Evolutionary conservation across 1,140 invertebrate species (phyloP), one percentile per base, ranked within the genome.

Genomic region (Holotrichia oblita): DNA sequence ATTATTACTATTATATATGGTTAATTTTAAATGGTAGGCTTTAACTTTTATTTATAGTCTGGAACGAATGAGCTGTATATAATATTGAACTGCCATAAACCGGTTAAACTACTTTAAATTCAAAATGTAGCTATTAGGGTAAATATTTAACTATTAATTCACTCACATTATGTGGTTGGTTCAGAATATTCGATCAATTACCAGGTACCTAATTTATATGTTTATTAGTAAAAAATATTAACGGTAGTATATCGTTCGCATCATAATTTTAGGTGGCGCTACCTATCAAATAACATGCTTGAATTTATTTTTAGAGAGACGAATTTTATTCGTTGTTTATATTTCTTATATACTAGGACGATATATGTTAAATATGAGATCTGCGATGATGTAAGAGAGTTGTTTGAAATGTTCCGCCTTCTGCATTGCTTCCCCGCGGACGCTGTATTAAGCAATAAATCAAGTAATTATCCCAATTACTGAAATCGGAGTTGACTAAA

Each of bases 381-480:
- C 48, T n/a, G n/a, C 17, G 14, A 55, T 55, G 48, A 55, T 55
- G 48, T 14, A 55, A 55, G 14, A 55, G 0, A 17, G n/a, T 55
- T 6, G 48, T 55, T 55, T 14, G 17, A 55, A 55, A 17, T 17
- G 48, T 55, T 55, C 48, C 48, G 48, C 48, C 48, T 55, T 55
- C 48, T 55, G 48, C 48, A 55, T 55, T 17, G 48, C 14, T 55
- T 55, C 48, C n/a, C 48, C 48, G 48, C 48, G n/a, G 48, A 22
- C 22, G 22, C 12, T 69, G 27, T 69, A 69, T 69, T 69, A 69
- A 69, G 61, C 22, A 34, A 69, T 69, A 69, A 69, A 69, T 69
- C 61, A 69, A 34, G 61, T 69, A 69, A 69, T 69, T 69, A 69
- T 69, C 61, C 22, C 61, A 69, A 69, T 69, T 69, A 69, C 61